phyloP scores from a whole-genome alignment of 1,140 invertebrate genomes.

The Stegodyphus mimosarum region DNA sequence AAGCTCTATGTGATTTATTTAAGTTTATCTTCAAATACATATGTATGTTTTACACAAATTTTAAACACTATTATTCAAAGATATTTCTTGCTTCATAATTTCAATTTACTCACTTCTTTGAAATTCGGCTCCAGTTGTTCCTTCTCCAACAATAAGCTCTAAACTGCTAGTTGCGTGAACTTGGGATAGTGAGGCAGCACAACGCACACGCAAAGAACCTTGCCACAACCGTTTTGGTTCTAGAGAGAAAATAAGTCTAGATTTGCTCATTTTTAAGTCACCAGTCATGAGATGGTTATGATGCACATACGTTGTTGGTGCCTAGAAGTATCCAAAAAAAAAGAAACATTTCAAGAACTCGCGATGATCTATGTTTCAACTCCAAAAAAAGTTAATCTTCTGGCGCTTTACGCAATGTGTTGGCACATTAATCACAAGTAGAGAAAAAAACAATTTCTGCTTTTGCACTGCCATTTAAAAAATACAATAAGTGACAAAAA shows the following conservation, averaged over 20 bases:
- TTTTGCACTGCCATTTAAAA: too few relatives aligned
- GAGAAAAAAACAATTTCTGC: too few relatives aligned
- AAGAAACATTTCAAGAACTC: too few relatives aligned
- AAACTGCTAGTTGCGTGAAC: slow-evolving; percentile 30
- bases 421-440: too few relatives aligned
- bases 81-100: background rate
- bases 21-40: too few relatives aligned
- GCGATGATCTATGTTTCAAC: too few relatives aligned
- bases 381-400: too few relatives aligned
- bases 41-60: too few relatives aligned
- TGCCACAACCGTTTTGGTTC: slow-evolving; percentile 22
- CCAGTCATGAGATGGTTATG: background rate
- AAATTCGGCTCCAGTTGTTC: slow-evolving; percentile 25
- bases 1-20: too few relatives aligned
- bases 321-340: background rate
- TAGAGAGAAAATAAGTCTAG: slow-evolving; percentile 7
- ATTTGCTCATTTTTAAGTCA: slow-evolving; percentile 25
- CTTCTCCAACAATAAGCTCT: slow-evolving; percentile 42
- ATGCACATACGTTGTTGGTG: slow-evolving; percentile 21
- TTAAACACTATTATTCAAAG: background rate
- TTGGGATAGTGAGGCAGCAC: slow-evolving; percentile 6
- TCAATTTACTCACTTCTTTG: slow-evolving; percentile 31
- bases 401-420: too few relatives aligned
- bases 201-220: slow-evolving; percentile 8
- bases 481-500: too few relatives aligned